These are phyloP conservation scores for Cynocephalus volans DNA, from an alignment of 2,113 vertebrate species.

Conservation along the genomic window DNA sequence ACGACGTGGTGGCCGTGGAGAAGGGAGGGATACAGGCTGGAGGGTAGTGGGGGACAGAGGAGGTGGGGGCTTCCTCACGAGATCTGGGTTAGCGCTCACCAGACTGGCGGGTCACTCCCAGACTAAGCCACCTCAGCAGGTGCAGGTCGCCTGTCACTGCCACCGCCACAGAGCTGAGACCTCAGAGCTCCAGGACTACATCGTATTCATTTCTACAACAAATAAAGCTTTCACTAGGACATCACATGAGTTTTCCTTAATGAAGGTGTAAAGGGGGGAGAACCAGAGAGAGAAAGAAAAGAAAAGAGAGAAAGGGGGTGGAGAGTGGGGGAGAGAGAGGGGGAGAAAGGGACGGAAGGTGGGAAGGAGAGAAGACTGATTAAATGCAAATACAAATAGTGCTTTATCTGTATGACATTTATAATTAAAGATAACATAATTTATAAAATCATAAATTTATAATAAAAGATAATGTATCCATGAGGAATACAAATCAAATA, in stretches of 20 bases:
- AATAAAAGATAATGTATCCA: neutral
- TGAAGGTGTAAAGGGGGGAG: neutral
- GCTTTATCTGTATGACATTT: neutral
- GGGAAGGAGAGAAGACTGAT: too few relatives aligned
- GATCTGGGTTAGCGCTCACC: neutral
- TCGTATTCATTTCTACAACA: neutral
- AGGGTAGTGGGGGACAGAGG: fast-evolving
- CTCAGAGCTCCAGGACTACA: too few relatives aligned
- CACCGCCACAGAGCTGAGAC: neutral
- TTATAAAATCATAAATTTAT: neutral
- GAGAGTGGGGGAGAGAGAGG: neutral
- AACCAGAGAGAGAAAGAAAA: neutral
- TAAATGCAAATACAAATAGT: neutral
- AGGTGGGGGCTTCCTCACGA: neutral
- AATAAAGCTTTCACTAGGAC: neutral
- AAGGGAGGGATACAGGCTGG: neutral
- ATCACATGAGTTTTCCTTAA: neutral
- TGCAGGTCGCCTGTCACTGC: neutral
- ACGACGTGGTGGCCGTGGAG: neutral
- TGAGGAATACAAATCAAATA: neutral
- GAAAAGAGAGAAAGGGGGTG: neutral
- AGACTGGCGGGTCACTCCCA: neutral
- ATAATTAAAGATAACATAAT: neutral
- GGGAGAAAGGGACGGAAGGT: neutral
- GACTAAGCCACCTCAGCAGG: neutral